Conservation (phyloP, 2,888 invertebrate species). For the Podabrus alpinus region DNA sequence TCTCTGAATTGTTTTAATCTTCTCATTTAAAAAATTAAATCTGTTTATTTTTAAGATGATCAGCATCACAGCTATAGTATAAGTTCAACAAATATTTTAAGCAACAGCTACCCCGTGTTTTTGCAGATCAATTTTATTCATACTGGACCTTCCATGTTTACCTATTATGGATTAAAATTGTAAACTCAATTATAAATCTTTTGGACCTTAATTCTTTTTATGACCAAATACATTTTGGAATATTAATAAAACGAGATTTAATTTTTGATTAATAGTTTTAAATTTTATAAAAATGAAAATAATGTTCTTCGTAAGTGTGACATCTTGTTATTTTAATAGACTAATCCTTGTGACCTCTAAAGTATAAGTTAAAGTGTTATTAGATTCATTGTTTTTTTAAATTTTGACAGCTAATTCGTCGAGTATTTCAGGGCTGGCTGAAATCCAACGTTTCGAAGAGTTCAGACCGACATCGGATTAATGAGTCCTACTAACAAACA, state of each 20-base stretch:
- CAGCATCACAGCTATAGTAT: too few relatives aligned
- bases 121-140: too few relatives aligned
- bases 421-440: constrained; percentile 28
- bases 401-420: constrained; percentile 9
- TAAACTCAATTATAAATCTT: too few relatives aligned
- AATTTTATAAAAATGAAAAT: not conserved
- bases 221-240: too few relatives aligned
- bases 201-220: too few relatives aligned
- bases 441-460: constrained; percentile 21
- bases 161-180: too few relatives aligned
- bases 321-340: not conserved
- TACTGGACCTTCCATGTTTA: too few relatives aligned
- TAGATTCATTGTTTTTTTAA: constrained; percentile 10
- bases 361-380: not conserved
- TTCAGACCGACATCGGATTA: constrained; percentile 34
- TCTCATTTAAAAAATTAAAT: too few relatives aligned
- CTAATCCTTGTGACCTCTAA: constrained; percentile 8
- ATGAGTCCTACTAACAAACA: constrained; percentile 33
- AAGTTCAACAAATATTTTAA: too few relatives aligned
- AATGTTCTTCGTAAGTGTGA: not conserved
- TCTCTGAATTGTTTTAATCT: too few relatives aligned
- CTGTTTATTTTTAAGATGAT: too few relatives aligned
- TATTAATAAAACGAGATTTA: not conserved
- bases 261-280: not conserved
- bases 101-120: too few relatives aligned